Base-by-base conservation (phyloP, 2,113 vertebrate species). In the Colistium nudipinnis region DNA sequence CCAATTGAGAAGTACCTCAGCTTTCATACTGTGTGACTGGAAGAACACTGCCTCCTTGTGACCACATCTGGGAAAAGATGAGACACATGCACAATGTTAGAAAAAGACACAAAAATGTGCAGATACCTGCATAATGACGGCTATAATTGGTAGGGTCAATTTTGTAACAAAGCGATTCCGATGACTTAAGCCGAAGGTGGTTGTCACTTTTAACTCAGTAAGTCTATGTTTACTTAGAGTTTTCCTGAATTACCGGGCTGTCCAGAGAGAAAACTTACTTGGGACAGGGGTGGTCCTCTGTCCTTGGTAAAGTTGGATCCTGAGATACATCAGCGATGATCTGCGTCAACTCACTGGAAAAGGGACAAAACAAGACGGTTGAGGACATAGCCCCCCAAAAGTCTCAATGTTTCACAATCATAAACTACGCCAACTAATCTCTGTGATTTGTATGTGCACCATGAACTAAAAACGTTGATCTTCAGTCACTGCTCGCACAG, bases 21-120 rank as follows among this genome's bases (percentile, higher is more conserved):
- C 96, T 56, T 96, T 94, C 81, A 96, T 96, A 77, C 96, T 98
- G 90, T 98, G 96, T 0, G 96, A 97, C 88, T 98, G 96, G 92
- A 98, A 98, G 66, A 98, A 98, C 57, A 98, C 96, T 2, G 96
- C 96, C 87, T 97, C 96, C 90, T 97, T 97, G 93, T 98, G 96
- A 39, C 96, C 96, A 19, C 96, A 98, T 79, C 96, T 97, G 59
- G 38, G 63, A 81, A 79, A 17, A 82, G 20, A 86, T 31, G 74
- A 0, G 2, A 2, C 25, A 8, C 11, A 7, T 7, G 3, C 25
- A 55, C 31, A 74, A 59, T 1, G 4, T 69, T 24, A 41, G 22
- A 74, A 10, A 13, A 41, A 17, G 45, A 41, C 9, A 33, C 9
- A 33, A 33, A 4, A 53, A 19, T 31, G 14, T 33, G 10, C 6